phyloP scores from a whole-genome alignment of 2,888 invertebrate species.

The Agrochola lota region DNA sequence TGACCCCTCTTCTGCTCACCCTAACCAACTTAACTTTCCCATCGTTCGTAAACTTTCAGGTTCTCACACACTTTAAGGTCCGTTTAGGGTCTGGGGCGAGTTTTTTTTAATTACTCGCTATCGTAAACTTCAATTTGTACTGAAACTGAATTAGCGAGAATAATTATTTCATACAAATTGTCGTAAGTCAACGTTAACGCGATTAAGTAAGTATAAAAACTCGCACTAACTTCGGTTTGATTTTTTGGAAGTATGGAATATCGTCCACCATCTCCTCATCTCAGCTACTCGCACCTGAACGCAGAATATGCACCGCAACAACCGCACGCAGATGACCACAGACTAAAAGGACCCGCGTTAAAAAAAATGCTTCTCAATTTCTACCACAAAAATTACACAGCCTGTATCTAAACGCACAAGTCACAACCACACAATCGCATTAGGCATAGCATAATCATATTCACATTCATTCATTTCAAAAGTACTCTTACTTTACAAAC shows the following conservation, averaged over 20 bases:
- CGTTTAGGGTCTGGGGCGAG: too few relatives aligned
- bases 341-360: not conserved
- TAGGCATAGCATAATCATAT: constrained; percentile 14
- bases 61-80: not conserved
- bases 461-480: constrained; percentile 44
- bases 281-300: not conserved
- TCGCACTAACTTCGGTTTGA: not conserved
- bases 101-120: too few relatives aligned
- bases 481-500: constrained; percentile 40
- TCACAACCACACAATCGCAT: not conserved
- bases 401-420: constrained; percentile 33
- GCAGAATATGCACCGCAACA: too few relatives aligned
- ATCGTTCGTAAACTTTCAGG: not conserved
- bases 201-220: too few relatives aligned
- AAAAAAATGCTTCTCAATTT: not conserved
- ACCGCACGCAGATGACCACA: too few relatives aligned
- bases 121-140: too few relatives aligned
- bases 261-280: too few relatives aligned
- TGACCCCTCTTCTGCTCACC: not conserved
- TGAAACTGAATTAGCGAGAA: too few relatives aligned
- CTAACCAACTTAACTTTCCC: not conserved
- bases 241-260: not conserved
- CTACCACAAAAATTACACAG: not conserved
- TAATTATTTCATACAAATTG: too few relatives aligned
- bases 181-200: too few relatives aligned